These are phyloP conservation scores for Trachelus troglodyta DNA, from an alignment of 2,888 invertebrate species.

Conservation along the genomic window DNA sequence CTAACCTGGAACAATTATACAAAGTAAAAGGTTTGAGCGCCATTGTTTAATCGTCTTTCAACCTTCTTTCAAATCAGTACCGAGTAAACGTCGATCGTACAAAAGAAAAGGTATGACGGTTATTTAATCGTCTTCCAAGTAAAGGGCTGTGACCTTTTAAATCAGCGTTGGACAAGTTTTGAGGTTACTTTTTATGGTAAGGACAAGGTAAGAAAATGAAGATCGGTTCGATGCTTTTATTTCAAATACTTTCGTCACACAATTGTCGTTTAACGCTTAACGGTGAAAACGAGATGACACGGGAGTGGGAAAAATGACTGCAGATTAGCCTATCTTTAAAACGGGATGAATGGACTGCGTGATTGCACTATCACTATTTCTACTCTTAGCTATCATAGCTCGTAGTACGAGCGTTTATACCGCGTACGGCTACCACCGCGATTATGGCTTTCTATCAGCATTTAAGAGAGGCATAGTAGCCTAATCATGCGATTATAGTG, in stretches of 20 bases:
- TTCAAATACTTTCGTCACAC: neutral
- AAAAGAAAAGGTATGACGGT: neutral
- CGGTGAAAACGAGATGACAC: constrained; percentile 18
- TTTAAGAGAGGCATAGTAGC: constrained; percentile 22
- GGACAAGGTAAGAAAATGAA: neutral
- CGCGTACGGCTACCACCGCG: constrained; percentile 10
- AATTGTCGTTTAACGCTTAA: constrained; percentile 9
- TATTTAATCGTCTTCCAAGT: neutral
- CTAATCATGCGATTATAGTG: constrained; percentile 16
- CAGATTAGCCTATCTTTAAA: constrained; percentile 44
- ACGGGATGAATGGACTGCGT: constrained; percentile 46
- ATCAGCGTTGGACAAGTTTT: too few relatives aligned
- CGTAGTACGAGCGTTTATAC: constrained; percentile 24
- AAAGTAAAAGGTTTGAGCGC: neutral
- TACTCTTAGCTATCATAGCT: constrained; percentile 34
- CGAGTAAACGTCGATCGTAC: too few relatives aligned
- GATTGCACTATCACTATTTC: constrained; percentile 41
- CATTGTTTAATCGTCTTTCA: neutral
- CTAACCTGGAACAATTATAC: neutral
- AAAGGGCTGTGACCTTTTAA: too few relatives aligned
- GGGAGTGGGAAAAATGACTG: constrained; percentile 21
- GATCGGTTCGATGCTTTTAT: neutral
- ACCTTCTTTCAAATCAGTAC: too few relatives aligned
- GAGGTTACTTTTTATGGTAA: too few relatives aligned
- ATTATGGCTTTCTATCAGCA: constrained; percentile 32